Conservation (phyloP, 2,113 vertebrate species). For the Aix galericulata region DNA sequence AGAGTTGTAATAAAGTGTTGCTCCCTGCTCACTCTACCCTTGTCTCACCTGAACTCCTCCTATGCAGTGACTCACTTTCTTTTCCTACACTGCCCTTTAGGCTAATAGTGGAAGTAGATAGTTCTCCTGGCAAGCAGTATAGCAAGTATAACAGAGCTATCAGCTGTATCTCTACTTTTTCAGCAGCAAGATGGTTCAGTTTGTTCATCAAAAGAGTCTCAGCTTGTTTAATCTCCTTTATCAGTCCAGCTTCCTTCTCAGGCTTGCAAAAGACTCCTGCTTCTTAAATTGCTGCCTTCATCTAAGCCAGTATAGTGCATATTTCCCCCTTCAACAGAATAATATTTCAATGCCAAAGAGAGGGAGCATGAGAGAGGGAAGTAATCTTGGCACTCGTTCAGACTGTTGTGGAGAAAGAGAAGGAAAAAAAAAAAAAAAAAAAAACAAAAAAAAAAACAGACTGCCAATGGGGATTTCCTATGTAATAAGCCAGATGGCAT, state of each 20-base stretch:
- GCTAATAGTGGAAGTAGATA: constrained; percentile 33
- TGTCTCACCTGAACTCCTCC: constrained; percentile 50
- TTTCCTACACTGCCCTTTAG: constrained; percentile 16
- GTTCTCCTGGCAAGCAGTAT: constrained; percentile 22
- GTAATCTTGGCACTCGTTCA: constrained; percentile 63
- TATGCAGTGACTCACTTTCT: background rate
- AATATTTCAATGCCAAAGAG: constrained; percentile 16
- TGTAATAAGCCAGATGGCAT: constrained; percentile 73
- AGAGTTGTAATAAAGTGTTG: background rate
- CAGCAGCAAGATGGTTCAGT: constrained; percentile 3
- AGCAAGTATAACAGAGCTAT: constrained; percentile 11
- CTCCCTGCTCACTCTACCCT: background rate
- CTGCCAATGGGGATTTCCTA: constrained; percentile 71
- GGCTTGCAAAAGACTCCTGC: constrained; percentile 18
- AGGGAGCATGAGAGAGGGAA: constrained; percentile 43
- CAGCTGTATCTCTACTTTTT: background rate
- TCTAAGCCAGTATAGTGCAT: constrained; percentile 2
- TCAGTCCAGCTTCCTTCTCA: constrained; percentile 20
- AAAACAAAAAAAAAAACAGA: constrained; percentile 43
- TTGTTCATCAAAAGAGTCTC: constrained; percentile 59
- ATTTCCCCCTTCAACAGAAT: constrained; percentile 15
- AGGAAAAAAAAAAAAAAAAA: constrained; percentile 19
- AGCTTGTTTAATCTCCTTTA: constrained; percentile 53
- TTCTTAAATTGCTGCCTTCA: constrained; percentile 51
- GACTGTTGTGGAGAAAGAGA: constrained; percentile 50